Conservation (phyloP, 1,140 invertebrate genomes). For the Drosophila pectinifera region DNA sequence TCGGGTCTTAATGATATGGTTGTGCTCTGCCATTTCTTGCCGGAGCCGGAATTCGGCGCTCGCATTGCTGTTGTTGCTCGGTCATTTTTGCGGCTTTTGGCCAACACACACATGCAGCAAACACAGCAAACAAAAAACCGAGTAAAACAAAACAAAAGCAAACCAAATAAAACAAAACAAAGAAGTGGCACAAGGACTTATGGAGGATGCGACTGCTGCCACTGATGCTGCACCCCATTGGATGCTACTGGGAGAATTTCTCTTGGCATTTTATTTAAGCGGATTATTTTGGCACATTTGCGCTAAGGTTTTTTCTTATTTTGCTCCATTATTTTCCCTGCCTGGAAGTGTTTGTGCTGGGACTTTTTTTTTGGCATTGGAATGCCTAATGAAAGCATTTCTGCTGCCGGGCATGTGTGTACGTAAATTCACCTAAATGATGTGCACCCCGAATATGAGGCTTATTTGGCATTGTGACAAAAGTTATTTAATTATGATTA, state of each 20-base stretch:
- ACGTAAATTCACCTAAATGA: conserved; percentile 76
- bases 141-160: neutral
- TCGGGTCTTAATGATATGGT: neutral
- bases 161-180: conserved; percentile 27
- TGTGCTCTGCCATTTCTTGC: conserved; percentile 43
- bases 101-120: conserved; percentile 52
- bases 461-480: conserved; percentile 76
- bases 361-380: conserved; percentile 46
- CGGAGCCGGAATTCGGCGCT: conserved; percentile 29
- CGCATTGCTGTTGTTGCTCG: conserved; percentile 53
- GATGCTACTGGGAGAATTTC: conserved; percentile 59
- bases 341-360: conserved; percentile 16
- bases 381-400: conserved; percentile 72
- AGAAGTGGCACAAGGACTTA: conserved; percentile 73
- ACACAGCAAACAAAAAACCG: conserved; percentile 14
- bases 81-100: conserved; percentile 73
- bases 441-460: conserved; percentile 56
- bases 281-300: conserved; percentile 82
- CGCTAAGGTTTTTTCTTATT: conserved; percentile 53
- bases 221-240: conserved; percentile 56
- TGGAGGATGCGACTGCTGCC: conserved; percentile 62
- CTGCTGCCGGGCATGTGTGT: conserved; percentile 41
- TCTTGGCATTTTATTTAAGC: conserved; percentile 77
- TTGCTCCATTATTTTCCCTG: conserved; percentile 26
- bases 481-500: conserved; percentile 83